Evolutionary conservation across 2,888 invertebrate genomes (phyloP).

Genomic region (Lypha dubia): DNA sequence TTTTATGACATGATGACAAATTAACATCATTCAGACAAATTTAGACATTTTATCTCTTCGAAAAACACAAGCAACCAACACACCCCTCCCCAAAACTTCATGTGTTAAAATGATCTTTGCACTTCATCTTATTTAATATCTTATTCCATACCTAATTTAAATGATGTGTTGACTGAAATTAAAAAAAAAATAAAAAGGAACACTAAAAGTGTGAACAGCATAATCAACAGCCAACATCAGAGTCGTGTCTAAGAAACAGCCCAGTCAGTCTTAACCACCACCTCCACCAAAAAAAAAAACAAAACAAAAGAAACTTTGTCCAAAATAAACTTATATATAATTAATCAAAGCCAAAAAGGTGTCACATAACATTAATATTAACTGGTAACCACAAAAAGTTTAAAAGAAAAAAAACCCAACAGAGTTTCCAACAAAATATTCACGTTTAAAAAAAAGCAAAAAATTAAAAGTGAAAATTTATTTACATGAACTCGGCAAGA

Average conservation of each 20-base stretch:
- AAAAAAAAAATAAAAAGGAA: slow-evolving; percentile 17
- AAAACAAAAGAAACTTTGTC: neutral
- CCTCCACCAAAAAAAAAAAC: too few relatives aligned
- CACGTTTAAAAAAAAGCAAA: slow-evolving; percentile 51
- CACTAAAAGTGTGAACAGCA: slow-evolving; percentile 53
- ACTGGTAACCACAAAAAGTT: slow-evolving; percentile 28
- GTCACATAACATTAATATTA: slow-evolving; percentile 70
- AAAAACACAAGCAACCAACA: neutral
- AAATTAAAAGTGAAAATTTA: slow-evolving; percentile 12
- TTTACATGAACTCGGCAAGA: neutral
- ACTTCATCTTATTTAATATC: slow-evolving; percentile 2
- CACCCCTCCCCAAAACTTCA: too few relatives aligned
- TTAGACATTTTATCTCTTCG: neutral
- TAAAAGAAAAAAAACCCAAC: neutral
- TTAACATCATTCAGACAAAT: neutral
- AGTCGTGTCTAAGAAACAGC: neutral
- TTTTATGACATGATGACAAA: neutral
- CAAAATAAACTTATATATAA: slow-evolving; percentile 54
- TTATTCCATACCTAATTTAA: slow-evolving; percentile 21
- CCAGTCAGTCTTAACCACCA: neutral
- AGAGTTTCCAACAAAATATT: slow-evolving; percentile 26
- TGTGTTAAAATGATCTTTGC: slow-evolving; percentile 25
- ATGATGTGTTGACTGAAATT: slow-evolving; percentile 51
- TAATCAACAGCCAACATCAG: slow-evolving; percentile 35
- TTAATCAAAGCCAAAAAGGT: slow-evolving; percentile 71